Base-by-base conservation (phyloP, 2,113 vertebrate species). In the Microtus oregoni region DNA sequence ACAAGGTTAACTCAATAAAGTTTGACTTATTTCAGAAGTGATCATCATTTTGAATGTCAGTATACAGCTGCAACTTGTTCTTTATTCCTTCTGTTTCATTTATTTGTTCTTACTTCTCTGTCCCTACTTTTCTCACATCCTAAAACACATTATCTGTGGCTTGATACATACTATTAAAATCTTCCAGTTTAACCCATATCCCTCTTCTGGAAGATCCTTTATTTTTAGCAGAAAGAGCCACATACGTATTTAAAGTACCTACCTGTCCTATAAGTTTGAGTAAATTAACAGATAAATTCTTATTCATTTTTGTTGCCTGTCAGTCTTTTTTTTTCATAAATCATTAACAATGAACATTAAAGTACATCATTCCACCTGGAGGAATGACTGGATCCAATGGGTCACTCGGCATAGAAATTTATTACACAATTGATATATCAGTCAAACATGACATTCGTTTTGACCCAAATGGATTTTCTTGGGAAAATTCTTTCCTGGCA, bases 391-490 rank as follows among this genome's bases (percentile, higher is more conserved):
- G 63, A 94, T 44, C 2, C 7, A 91, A 92, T 81, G 87, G 92
- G 28, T 87, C 78, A 97, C 58, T 96, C 61, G 68, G 22, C 63
- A 85, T 32, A 90, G 68, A 96, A 94, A 93, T 95, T 94, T 65
- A 93, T 97, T 95, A 90, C 52, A 96, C 19, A 24, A 70, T 19
- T 86, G 63, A 61, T 88, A 95, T 97, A 93, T 95, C 92, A 94
- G 81, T 95, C 67, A 97, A 94, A 95, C 63, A 94, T 83, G 91
- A 52, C 78, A 92, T 96, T 89, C 94, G 63, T 91, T 96, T 91
- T 92, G 32, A 97, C 86, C 68, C 73, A 79, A 82, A 87, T 90
- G 83, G 75, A 41, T 85, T 95, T 96, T 94, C 89, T 92, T 89
- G 30, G 90, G 78, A 47, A 93, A 96, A 95, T 91, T 41, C n/a